Percentiles rank a stretch among this genome's conserved stretches.
Evolutionary conservation across 1,140 invertebrate genomes (phyloP).

Genomic region (Medauroidea extradentata): DNA sequence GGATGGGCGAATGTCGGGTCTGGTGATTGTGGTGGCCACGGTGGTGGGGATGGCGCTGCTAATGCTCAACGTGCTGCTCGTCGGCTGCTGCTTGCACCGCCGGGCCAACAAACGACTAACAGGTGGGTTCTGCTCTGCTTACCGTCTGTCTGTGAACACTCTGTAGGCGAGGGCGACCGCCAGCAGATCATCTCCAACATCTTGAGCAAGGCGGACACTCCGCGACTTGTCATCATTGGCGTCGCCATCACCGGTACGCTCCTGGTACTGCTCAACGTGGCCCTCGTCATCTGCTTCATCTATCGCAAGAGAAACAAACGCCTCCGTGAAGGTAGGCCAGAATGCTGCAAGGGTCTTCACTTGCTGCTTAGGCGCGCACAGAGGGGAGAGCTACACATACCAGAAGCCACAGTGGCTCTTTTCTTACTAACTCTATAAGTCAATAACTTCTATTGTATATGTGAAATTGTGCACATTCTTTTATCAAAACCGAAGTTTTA

Average conservation of each 20-base stretch:
- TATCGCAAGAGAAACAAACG: conserved; percentile 65
- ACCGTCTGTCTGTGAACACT: neutral
- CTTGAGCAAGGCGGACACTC: conserved; percentile 60
- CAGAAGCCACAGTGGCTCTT: too few relatives aligned
- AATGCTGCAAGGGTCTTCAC: too few relatives aligned
- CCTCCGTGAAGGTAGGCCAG: conserved; percentile 45
- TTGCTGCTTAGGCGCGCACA: too few relatives aligned
- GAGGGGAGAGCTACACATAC: too few relatives aligned
- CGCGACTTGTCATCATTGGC: conserved; percentile 74
- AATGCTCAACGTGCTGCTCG: conserved; percentile 76
- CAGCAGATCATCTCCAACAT: conserved; percentile 56
- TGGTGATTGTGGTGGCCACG: conserved; percentile 70
- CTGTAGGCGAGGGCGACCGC: conserved; percentile 29
- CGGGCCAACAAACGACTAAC: conserved; percentile 65
- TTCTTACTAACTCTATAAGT: too few relatives aligned
- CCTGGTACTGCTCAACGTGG: conserved; percentile 74
- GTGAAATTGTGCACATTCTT: too few relatives aligned
- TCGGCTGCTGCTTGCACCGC: conserved; percentile 80
- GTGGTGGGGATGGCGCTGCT: conserved; percentile 67
- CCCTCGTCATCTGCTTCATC: conserved; percentile 78
- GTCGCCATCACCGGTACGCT: conserved; percentile 73
- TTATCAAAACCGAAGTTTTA: too few relatives aligned
- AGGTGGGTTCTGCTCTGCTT: conserved; percentile 42
- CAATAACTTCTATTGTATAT: too few relatives aligned
- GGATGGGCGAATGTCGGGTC: conserved; percentile 25